phyloP scores from a whole-genome alignment of 2,888 invertebrate genomes.

The Leucophenga montana region DNA sequence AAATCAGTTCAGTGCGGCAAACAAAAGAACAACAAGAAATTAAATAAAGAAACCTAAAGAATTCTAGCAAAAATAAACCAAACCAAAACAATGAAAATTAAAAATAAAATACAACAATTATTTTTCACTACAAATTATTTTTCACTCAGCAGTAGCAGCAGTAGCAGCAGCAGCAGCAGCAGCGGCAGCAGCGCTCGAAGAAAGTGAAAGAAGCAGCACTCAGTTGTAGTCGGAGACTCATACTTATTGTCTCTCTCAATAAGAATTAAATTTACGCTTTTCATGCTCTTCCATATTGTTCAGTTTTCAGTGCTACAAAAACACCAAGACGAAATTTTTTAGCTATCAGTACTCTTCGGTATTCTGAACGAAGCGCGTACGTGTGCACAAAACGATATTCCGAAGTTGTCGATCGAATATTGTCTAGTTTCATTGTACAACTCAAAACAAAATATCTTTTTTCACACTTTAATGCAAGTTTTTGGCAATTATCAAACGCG shows the following conservation, averaged over 20 bases:
- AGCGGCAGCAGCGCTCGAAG: too few species aligned
- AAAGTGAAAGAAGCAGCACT: too few species aligned
- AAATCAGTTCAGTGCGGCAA: background rate
- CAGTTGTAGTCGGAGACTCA: too few species aligned
- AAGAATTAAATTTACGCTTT: background rate
- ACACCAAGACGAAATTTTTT: background rate
- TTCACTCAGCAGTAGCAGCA: too few species aligned
- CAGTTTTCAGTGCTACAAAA: conserved; percentile 11
- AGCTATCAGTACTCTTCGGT: conserved; percentile 16
- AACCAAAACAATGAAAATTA: too few species aligned
- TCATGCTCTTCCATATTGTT: background rate
- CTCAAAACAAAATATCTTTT: too few species aligned
- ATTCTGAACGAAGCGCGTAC: background rate
- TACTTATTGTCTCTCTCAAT: too few species aligned
- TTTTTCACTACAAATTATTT: too few species aligned
- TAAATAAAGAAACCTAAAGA: background rate
- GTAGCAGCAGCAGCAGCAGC: too few species aligned
- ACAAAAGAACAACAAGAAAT: background rate
- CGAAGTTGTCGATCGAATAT: background rate
- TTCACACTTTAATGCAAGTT: conserved; percentile 26
- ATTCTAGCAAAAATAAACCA: too few species aligned
- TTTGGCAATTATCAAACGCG: conserved; percentile 3
- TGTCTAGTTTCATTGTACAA: too few species aligned
- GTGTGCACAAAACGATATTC: background rate
- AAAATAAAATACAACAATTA: too few species aligned